phyloP scores from a whole-genome alignment of 92 coral and sea anemone species.

The Siderastrea radians region DNA sequence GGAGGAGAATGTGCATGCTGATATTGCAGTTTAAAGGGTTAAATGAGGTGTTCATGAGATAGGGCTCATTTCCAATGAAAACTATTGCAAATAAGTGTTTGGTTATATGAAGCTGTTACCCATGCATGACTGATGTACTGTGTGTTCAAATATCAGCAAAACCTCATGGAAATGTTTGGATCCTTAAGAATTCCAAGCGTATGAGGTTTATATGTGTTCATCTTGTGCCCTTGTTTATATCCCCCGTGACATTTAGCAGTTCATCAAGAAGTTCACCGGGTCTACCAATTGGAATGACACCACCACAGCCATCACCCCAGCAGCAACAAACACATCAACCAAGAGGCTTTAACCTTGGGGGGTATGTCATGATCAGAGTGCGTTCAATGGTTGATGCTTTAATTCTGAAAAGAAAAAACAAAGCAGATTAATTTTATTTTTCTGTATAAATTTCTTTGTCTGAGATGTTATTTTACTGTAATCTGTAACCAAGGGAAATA shows the following conservation, averaged over 20 bases:
- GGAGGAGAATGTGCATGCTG: no score
- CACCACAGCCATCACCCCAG: conserved; percentile 50
- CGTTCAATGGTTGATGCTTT: conserved; percentile 6
- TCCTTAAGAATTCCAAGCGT: not conserved
- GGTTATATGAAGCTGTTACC: no score
- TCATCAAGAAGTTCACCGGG: conserved; percentile 82
- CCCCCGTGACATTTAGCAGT: conserved; percentile 33
- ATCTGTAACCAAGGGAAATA: no score
- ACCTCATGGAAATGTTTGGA: not conserved
- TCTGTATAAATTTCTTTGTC: not conserved
- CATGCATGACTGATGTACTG: no score
- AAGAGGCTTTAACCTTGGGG: conserved; percentile 79
- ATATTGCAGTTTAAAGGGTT: no score
- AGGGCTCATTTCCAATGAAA: no score
- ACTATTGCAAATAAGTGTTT: no score
- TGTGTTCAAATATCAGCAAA: not conserved
- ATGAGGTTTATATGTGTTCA: not conserved
- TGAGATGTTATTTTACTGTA: not conserved
- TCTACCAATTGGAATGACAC: conserved; percentile 72
- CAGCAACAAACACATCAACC: conserved; percentile 72
- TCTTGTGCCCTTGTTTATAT: conserved; percentile 38
- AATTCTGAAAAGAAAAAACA: not conserved
- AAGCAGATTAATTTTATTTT: not conserved
- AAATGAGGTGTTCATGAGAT: no score
- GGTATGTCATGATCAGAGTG: conserved; percentile 55